These are phyloP conservation scores for Athripsodes cinereus DNA, from an alignment of 2,888 invertebrate species.

Conservation along the genomic window DNA sequence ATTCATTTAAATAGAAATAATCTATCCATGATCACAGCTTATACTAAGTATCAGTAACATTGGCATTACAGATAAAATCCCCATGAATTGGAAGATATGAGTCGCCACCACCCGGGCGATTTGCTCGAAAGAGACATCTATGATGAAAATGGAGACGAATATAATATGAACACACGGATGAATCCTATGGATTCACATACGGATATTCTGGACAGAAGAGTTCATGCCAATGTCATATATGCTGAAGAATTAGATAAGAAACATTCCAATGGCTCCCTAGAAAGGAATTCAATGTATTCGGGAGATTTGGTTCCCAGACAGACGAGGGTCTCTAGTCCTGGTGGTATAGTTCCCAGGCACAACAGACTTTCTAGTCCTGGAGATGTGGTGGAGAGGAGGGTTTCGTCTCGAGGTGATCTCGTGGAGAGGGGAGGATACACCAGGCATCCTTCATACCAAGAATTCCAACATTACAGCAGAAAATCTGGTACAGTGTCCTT, in stretches of 20 bases:
- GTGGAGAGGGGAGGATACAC: neutral
- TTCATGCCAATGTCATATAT: neutral
- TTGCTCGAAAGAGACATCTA: neutral
- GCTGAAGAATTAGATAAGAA: neutral
- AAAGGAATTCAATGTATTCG: neutral
- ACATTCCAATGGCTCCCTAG: neutral
- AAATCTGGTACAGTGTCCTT: conserved; percentile 6
- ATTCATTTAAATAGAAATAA: no score
- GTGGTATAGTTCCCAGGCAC: neutral
- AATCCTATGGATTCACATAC: neutral
- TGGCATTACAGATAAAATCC: neutral
- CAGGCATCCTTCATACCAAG: conserved; percentile 35
- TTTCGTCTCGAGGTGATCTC: neutral
- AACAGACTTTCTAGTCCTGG: neutral
- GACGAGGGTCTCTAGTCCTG: neutral
- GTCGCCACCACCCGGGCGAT: neutral
- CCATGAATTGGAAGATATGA: neutral
- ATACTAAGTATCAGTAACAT: neutral
- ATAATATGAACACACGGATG: neutral
- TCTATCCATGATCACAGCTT: no score
- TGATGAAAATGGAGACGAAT: neutral
- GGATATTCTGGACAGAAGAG: neutral
- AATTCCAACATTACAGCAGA: conserved; percentile 35
- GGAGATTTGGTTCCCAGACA: neutral
- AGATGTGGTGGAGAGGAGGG: neutral